A percentile compares a stretch with the other conserved stretches of the same genome.
phyloP scores from a whole-genome alignment of 2,113 vertebrate genomes.

The Silurus glanis region DNA sequence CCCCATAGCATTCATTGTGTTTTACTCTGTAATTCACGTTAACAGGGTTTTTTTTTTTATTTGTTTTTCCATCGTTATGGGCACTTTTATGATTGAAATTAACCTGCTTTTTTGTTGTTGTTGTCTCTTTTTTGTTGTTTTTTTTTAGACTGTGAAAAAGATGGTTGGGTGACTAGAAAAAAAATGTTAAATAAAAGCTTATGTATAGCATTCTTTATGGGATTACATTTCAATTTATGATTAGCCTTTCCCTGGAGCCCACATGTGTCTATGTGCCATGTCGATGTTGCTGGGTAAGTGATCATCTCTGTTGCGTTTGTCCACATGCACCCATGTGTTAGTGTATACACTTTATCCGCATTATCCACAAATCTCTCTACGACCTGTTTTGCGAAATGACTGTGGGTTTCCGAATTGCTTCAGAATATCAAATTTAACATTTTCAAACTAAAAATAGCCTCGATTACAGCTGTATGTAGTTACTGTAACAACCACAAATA shows the following conservation, averaged over 20 bases:
- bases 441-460: background rate
- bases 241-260: background rate
- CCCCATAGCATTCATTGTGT: background rate
- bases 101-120: conserved; percentile 31
- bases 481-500: conserved; percentile 38
- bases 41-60: background rate
- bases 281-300: background rate
- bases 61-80: conserved; percentile 15
- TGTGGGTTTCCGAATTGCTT: background rate
- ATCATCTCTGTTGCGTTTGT: background rate
- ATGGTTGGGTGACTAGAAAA: conserved; percentile 28
- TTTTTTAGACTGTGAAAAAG: conserved; percentile 51
- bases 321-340: background rate
- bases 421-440: background rate
- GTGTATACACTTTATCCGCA: background rate
- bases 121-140: conserved; percentile 20
- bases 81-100: conserved; percentile 39
- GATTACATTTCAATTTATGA: conserved; percentile 27
- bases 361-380: background rate
- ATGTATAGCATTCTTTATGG: conserved; percentile 40
- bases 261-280: background rate
- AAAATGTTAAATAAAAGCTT: conserved; percentile 46
- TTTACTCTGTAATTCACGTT: conserved; percentile 20
- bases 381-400: background rate
- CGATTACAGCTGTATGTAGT: conserved; percentile 30